Base-by-base conservation (phyloP, 2,888 invertebrate genomes). In the Stenodera caucasica region DNA sequence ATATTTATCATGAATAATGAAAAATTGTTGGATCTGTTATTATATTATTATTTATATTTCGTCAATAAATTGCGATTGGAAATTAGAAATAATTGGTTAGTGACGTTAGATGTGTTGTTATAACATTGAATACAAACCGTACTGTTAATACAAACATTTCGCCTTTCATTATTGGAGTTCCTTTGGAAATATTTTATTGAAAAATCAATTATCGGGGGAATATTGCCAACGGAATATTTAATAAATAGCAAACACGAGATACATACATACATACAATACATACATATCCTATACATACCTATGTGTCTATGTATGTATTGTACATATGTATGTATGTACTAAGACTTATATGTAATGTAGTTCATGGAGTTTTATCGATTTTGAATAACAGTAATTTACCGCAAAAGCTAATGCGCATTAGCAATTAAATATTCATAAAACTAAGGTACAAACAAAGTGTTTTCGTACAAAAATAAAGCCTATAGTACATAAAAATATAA, bases 401-500 rank as follows among this genome's bases (percentile, higher is more conserved):
- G 70, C 72, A 70, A 68, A 74, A 72, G 73, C 74, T 75, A 75
- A 72, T 72, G 75, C 74, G 75, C 75, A 74, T 75, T 75, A 67
- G 68, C 66, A 62, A 74, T 75, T 72, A 75, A 75, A 69, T 75
- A 75, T 75, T 75, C 69, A 75, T 67, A 49, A 55, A 53, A 18
- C 60, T 49, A 61, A 64, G 65, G 64, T 64, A 68, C 68, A 68
- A 68, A 68, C 68, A 68, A 54, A 57, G 57, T 61, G 59, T 62
- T 58, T 64, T 65, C 59, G 57, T 61, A 65, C 61, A 55, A 65
- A 65, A 65, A 65, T 62, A 65, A 64, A 64, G 55, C 35, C 54
- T n/a, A n/a, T n/a, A n/a, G n/a, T n/a, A 56, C 35, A 56, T 56
- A 60, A 60, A 60, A 60, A 60, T 60, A 60, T n/a, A 52, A 55